Evolutionary conservation across 2,113 vertebrate genomes (phyloP).

Genomic region (Channa argus): DNA sequence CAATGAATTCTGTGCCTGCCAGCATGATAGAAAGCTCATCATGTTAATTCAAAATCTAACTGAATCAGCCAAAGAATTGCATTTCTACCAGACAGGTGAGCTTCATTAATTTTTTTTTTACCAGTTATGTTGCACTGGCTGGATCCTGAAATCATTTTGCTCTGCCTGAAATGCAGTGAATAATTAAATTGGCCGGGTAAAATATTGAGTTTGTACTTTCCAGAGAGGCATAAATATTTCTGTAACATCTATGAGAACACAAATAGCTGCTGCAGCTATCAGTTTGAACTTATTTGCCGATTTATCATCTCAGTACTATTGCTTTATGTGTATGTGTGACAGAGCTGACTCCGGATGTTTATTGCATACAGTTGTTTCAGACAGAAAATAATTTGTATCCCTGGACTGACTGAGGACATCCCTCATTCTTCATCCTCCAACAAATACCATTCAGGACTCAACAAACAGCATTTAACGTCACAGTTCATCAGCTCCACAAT

Average conservation of each 20-base stretch:
- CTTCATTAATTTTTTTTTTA: slow-evolving; percentile 55
- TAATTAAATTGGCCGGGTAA: slow-evolving; percentile 64
- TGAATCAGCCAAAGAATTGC: slow-evolving; percentile 48
- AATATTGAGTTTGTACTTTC: slow-evolving; percentile 65
- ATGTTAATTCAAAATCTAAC: slow-evolving; percentile 56
- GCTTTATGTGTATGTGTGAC: slow-evolving; percentile 12
- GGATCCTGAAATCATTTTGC: slow-evolving; percentile 53
- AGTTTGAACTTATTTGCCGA: slow-evolving; percentile 18
- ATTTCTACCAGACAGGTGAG: slow-evolving; percentile 56
- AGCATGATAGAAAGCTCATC: slow-evolving; percentile 56
- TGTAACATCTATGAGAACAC: slow-evolving; percentile 55
- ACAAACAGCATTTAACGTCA: no score
- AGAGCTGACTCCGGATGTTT: slow-evolving; percentile 13
- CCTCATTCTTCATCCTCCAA: no score
- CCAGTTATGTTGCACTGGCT: slow-evolving; percentile 42
- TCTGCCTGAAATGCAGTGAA: slow-evolving; percentile 51
- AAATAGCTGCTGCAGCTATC: slow-evolving; percentile 41
- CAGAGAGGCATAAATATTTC: slow-evolving; percentile 68
- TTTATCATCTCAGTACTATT: slow-evolving; percentile 15
- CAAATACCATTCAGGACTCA: no score
- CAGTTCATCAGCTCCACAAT: no score
- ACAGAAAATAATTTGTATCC: slow-evolving; percentile 8
- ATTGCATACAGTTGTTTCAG: background rate
- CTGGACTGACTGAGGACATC: no score
- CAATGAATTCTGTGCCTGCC: slow-evolving; percentile 34